Evolutionary conservation across 2,113 vertebrate species (phyloP).

Genomic region (Fulmarus glacialis): DNA sequence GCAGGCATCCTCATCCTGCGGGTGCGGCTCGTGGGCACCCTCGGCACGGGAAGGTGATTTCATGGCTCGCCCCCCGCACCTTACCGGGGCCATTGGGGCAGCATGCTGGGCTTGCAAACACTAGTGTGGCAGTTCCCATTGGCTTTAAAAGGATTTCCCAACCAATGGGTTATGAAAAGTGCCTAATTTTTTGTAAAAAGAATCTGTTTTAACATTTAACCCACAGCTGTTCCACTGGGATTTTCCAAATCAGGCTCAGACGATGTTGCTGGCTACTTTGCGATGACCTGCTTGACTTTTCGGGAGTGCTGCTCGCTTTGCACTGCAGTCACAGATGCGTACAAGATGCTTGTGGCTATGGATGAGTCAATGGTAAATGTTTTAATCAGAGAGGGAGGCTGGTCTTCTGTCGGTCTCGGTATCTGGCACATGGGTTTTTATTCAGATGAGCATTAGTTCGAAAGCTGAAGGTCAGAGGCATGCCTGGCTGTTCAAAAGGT

Average conservation of each 20-base stretch:
- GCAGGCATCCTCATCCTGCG: not conserved
- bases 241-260: not conserved
- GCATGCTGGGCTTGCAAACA: not conserved
- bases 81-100: accelerated
- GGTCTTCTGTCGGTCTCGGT: not conserved
- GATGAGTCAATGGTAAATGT: not conserved
- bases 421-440: not conserved
- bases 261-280: not conserved
- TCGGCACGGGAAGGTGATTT: not conserved
- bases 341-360: not conserved
- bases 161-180: not conserved
- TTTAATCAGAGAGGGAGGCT: not conserved
- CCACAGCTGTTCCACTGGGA: not conserved
- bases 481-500: not conserved
- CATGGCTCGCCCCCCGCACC: not conserved
- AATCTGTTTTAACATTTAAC: not conserved
- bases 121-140: not conserved
- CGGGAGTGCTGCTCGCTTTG: not conserved
- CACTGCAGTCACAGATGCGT: not conserved
- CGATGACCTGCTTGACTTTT: not conserved
- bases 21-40: accelerated
- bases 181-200: not conserved
- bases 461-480: not conserved
- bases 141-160: not conserved
- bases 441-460: not conserved